Evolutionary conservation across 2,888 invertebrate genomes (phyloP).

Genomic region (Rambutsinella grinnellia): DNA sequence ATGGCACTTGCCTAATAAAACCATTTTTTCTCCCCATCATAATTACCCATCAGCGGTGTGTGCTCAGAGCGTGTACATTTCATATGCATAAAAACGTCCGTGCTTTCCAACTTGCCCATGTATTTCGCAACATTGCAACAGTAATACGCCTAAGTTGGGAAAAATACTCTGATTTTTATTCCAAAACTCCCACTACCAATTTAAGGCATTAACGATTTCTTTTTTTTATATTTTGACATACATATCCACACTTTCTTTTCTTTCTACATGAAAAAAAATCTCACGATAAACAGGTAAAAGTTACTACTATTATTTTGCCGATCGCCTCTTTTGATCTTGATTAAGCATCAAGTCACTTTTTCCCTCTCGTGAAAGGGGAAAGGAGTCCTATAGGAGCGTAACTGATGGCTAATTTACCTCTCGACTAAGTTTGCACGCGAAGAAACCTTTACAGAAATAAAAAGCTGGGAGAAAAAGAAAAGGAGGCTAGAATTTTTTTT

Average conservation of each 20-base stretch:
- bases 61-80: no score
- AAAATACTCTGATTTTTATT: background rate
- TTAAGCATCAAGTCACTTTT: slow-evolving; percentile 52
- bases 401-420: slow-evolving; percentile 58
- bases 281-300: background rate
- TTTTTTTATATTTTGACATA: background rate
- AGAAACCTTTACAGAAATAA: slow-evolving; percentile 50
- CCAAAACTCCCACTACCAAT: background rate
- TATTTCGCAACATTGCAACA: no score
- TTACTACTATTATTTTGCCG: slow-evolving; percentile 6
- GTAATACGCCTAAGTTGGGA: background rate
- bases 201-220: background rate
- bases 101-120: no score
- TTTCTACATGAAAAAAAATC: background rate
- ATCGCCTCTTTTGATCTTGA: slow-evolving; percentile 55
- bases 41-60: no score
- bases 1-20: no score
- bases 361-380: slow-evolving; percentile 39
- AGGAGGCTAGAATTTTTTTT: slow-evolving; percentile 16
- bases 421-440: slow-evolving; percentile 57
- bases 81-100: no score
- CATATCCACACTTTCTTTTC: background rate
- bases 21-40: no score
- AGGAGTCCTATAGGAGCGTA: slow-evolving; percentile 44
- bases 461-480: background rate